These are phyloP conservation scores for Lytechinus pictus DNA, from an alignment of 35 echinoderm and acorn worm species.

Conservation along the genomic window DNA sequence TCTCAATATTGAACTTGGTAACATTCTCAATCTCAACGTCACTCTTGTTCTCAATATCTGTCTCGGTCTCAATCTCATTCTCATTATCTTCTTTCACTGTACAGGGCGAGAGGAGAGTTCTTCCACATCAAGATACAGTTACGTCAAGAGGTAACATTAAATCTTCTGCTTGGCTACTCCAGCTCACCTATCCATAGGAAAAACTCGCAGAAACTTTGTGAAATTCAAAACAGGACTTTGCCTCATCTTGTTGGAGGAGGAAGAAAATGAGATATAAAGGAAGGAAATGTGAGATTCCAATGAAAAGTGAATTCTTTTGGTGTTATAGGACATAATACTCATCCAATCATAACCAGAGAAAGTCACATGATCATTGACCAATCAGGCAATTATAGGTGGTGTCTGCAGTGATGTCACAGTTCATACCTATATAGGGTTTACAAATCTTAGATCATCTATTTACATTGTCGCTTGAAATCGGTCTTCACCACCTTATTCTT, in stretches of 20 bases:
- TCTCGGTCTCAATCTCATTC: not conserved
- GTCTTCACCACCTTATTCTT: too few species aligned
- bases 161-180: not conserved
- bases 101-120: not conserved
- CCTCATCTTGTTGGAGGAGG: not conserved
- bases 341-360: not conserved
- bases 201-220: too few species aligned
- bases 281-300: not conserved
- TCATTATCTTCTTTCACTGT: not conserved
- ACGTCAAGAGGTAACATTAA: not conserved
- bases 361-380: not conserved
- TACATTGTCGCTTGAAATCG: too few species aligned
- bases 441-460: too few species aligned
- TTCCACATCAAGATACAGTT: not conserved
- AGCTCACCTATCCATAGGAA: too few species aligned
- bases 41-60: not conserved
- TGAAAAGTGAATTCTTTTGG: not conserved
- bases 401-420: not conserved
- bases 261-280: not conserved
- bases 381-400: not conserved
- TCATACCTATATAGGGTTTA: too few species aligned
- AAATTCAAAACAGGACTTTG: not conserved
- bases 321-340: not conserved
- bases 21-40: too few species aligned
- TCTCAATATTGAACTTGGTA: too few species aligned